Conservation (phyloP, 2,888 invertebrate genomes). For the Drosophila lutescens region DNA sequence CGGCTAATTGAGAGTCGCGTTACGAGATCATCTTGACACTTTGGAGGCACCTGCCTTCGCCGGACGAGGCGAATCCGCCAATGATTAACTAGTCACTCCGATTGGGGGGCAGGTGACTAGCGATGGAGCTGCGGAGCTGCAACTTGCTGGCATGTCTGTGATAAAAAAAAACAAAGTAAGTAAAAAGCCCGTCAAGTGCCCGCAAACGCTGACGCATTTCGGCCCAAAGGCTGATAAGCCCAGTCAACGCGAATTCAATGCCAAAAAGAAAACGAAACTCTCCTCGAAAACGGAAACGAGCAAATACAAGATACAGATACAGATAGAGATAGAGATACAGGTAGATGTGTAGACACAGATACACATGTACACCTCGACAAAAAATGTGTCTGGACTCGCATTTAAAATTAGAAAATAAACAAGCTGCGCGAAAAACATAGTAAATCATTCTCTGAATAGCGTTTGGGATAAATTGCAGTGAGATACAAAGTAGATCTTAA, state of each 20-base stretch:
- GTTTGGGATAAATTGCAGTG: too few relatives aligned
- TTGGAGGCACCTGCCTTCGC: slow-evolving; percentile 31
- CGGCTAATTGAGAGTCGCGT: slow-evolving; percentile 47
- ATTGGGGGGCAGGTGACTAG: slow-evolving; percentile 18
- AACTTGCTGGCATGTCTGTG: slow-evolving; percentile 34
- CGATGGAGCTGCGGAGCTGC: not conserved
- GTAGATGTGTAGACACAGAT: slow-evolving; percentile 26
- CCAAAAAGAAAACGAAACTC: slow-evolving; percentile 38
- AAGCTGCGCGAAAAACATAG: not conserved
- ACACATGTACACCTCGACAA: slow-evolving; percentile 25
- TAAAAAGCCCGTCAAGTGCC: slow-evolving; percentile 22
- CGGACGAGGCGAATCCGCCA: slow-evolving; percentile 39
- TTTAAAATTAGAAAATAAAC: slow-evolving; percentile 27
- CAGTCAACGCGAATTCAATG: slow-evolving; percentile 49
- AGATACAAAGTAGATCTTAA: too few relatives aligned
- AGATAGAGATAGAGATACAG: slow-evolving; percentile 32
- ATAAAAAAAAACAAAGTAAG: slow-evolving; percentile 22
- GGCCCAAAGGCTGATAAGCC: slow-evolving; percentile 67
- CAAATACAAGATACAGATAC: slow-evolving; percentile 63
- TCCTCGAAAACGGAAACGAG: slow-evolving; percentile 43
- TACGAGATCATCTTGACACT: slow-evolving; percentile 47
- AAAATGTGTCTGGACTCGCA: slow-evolving; percentile 18
- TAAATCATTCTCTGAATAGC: not conserved
- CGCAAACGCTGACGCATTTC: slow-evolving; percentile 69
- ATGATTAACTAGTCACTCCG: slow-evolving; percentile 48